Conservation (phyloP, 2,113 vertebrate genomes). For the Laticauda laticaudata region DNA sequence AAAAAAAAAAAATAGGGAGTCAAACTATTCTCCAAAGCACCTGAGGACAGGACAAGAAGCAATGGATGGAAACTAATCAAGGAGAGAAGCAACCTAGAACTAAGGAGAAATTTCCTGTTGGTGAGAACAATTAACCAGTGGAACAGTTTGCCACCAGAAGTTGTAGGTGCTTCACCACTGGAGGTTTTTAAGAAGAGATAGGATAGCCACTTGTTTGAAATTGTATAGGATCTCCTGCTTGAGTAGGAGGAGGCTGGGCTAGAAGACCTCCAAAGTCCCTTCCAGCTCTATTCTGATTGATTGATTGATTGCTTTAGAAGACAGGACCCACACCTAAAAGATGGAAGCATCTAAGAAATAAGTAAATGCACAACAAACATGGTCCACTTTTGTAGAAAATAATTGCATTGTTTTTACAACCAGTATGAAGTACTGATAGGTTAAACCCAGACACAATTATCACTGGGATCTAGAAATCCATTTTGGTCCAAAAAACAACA, state of each 20-base stretch:
- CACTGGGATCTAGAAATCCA: conserved; percentile 44
- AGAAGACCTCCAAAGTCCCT: not conserved
- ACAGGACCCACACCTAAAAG: not conserved
- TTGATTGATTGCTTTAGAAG: not conserved
- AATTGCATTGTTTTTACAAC: conserved; percentile 5
- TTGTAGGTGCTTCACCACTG: not conserved
- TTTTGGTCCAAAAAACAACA: not conserved
- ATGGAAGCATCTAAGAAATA: conserved; percentile 26
- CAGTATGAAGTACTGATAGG: conserved; percentile 31
- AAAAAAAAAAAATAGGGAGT: too few species aligned
- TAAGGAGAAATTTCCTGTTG: not conserved
- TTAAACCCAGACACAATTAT: conserved; percentile 39
- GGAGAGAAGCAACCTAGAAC: not conserved
- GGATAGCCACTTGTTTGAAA: not conserved
- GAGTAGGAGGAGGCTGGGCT: too few species aligned
- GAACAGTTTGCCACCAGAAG: not conserved
- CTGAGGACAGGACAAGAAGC: too few species aligned
- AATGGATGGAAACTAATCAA: too few species aligned
- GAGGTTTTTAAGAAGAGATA: not conserved
- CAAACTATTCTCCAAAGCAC: too few species aligned
- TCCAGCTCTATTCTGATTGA: not conserved
- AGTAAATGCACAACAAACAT: conserved; percentile 34
- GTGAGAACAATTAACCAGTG: not conserved
- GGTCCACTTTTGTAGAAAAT: conserved; percentile 17
- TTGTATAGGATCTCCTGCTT: not conserved